Evolutionary conservation across 1,140 invertebrate species (phyloP).

Genomic region (Sesamia nonagrioides): DNA sequence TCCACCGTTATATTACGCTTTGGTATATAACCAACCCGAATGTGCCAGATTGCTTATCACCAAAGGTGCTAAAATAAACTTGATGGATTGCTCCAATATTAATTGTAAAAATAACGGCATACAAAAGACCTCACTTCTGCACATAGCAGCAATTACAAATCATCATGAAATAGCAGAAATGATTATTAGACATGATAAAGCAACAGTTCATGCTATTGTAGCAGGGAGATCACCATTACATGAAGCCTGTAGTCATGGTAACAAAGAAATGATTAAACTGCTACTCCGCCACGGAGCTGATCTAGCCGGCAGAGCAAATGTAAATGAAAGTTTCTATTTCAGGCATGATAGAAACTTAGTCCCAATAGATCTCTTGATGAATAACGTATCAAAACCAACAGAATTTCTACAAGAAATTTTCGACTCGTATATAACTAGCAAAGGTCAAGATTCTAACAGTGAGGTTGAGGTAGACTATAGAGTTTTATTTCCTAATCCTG

Average conservation of each 20-base stretch:
- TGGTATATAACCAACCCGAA: too few relatives aligned
- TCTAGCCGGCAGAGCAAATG: slow-evolving; percentile 87
- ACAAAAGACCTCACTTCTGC: too few relatives aligned
- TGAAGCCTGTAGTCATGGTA: slow-evolving; percentile 88
- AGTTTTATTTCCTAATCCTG: slow-evolving; percentile 78
- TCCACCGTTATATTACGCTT: too few relatives aligned
- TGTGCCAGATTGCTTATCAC: too few relatives aligned
- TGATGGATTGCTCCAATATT: too few relatives aligned
- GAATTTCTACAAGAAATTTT: slow-evolving; percentile 86
- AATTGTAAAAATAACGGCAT: too few relatives aligned
- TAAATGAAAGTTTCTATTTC: too few relatives aligned
- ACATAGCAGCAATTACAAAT: too few relatives aligned
- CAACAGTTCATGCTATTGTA: too few relatives aligned
- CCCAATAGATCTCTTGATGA: slow-evolving; percentile 83
- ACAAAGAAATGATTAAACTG: slow-evolving; percentile 87
- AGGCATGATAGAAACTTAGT: slow-evolving; percentile 68
- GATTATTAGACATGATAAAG: too few relatives aligned
- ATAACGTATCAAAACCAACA: slow-evolving; percentile 85
- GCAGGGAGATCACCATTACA: slow-evolving; percentile 79
- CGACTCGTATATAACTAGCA: slow-evolving; percentile 83
- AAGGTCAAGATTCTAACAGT: slow-evolving; percentile 81
- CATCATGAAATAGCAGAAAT: too few relatives aligned
- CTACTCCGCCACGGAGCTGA: slow-evolving; percentile 89
- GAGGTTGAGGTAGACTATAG: slow-evolving; percentile 84
- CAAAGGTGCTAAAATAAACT: too few relatives aligned